Evolutionary conservation across 2,797 vertebrate species (phyloP).

Genomic region (Lepus oiostolus): DNA sequence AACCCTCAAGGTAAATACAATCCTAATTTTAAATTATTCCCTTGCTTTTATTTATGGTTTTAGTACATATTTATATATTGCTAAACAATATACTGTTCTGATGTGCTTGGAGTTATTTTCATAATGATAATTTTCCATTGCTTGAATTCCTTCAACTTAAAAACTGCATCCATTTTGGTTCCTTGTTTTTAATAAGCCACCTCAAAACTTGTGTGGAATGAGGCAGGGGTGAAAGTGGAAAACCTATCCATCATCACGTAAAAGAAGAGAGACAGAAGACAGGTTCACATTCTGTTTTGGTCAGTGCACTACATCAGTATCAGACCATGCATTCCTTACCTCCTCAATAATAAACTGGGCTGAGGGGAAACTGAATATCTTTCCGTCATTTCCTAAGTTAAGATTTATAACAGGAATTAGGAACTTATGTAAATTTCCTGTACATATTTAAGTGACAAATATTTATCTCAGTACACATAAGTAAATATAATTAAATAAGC

Average conservation of each 20-base stretch:
- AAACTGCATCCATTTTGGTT: not conserved
- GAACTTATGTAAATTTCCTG: not conserved
- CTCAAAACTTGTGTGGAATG: not conserved
- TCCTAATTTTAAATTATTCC: not conserved
- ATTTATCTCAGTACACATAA: not conserved
- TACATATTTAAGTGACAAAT: not conserved
- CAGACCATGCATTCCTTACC: not conserved
- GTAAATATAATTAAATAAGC: not conserved
- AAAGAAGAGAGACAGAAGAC: not conserved
- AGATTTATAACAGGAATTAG: not conserved
- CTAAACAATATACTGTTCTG: not conserved
- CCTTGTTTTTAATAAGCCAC: conserved; percentile 1
- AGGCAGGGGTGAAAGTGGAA: not conserved
- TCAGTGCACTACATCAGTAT: not conserved
- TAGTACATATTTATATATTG: not conserved
- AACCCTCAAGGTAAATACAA: not conserved
- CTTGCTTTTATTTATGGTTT: not conserved
- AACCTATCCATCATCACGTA: not conserved
- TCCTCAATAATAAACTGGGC: not conserved
- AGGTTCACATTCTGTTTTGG: not conserved
- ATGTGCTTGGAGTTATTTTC: conserved; percentile 37
- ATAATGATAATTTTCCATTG: conserved; percentile 13
- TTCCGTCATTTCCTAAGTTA: not conserved
- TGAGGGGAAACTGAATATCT: not conserved
- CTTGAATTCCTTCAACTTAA: conserved; percentile 31